Evolutionary conservation across 2,113 vertebrate species (phyloP), one percentile per base, ranked within the genome.

Genomic region (Quiscalus mexicanus): DNA sequence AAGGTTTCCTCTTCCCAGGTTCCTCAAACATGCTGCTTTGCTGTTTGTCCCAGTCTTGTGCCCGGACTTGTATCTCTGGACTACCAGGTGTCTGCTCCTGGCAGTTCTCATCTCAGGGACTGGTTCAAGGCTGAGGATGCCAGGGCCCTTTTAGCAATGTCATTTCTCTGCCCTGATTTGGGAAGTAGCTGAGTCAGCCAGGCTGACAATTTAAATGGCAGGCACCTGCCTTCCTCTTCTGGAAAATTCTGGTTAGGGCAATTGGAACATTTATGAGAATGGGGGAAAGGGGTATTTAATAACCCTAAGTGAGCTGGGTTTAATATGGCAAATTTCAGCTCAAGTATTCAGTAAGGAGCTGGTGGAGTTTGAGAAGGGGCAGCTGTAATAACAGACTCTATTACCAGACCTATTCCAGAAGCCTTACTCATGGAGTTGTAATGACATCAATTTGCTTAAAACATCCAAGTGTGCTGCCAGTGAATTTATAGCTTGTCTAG

Each of bases 371-470:
- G 76, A 39, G 56, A 82, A 81, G 53, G 77, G 84, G 49, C 91
- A 94, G 89, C 96, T 95, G 73, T 68, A 92, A 68, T 31, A 95
- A 58, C 91, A 96, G 71, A 49, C 69, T 75, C 50, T 20, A 9
- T 84, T 37, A 89, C 41, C 68, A 89, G 83, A 33, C 55, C 77
- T 86, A 15, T 59, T 87, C 64, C 86, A 67, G n/a, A 33, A 55
- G 80, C 68, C 73, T 97, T 75, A 87, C 87, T 89, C 91, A 93
- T 22, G 33, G 71, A 31, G 25, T 30, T 89, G 58, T 92, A 84
- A 95, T 89, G 93, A 84, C 89, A 95, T 73, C 73, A 56, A 15
- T 89, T 92, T 89, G 76, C 73, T 92, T 95, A 85, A 90, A 87
- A 67, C 63, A 63, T 27, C 73, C 52, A 78, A 47, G 39, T n/a